A percentile compares a stretch with the other conserved stretches of the same genome.
Evolutionary conservation across 2,113 vertebrate genomes (phyloP).

Genomic region (Vulpes ferrilata): DNA sequence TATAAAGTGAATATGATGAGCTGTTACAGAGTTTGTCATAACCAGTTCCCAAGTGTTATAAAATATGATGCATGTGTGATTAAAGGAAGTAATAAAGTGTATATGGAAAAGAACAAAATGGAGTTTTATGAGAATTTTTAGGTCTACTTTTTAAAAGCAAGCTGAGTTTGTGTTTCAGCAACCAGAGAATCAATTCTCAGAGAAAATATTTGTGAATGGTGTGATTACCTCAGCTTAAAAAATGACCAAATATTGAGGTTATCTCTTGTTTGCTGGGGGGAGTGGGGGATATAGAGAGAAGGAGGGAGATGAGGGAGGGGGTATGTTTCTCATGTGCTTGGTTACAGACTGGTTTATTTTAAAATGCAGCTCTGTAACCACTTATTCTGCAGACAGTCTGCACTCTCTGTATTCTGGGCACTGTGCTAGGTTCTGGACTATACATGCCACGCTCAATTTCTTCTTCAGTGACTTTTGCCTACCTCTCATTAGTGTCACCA

Average conservation of each 20-base stretch:
- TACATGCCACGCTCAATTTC: background rate
- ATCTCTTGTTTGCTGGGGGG: background rate
- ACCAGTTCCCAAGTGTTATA: constrained; percentile 41
- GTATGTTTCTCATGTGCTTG: too few species aligned
- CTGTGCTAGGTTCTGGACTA: background rate
- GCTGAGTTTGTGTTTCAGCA: constrained; percentile 22
- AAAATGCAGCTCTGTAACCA: background rate
- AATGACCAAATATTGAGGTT: background rate
- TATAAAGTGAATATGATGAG: constrained; percentile 8
- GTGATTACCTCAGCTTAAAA: background rate
- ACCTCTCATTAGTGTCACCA: background rate
- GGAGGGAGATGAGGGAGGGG: background rate
- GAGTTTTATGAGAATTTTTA: background rate
- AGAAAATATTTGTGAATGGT: constrained; percentile 24
- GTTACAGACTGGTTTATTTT: background rate
- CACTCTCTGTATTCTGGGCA: background rate
- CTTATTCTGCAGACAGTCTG: background rate
- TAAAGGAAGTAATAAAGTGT: constrained; percentile 50
- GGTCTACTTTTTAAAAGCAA: constrained; percentile 28
- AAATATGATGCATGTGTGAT: background rate
- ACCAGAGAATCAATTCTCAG: background rate
- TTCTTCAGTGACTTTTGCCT: background rate
- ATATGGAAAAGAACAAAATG: constrained; percentile 34
- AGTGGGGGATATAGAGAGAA: background rate
- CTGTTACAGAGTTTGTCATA: constrained; percentile 46